Base-by-base conservation (phyloP, 2,797 vertebrate genomes). In the Mormyrops attenuatus region DNA sequence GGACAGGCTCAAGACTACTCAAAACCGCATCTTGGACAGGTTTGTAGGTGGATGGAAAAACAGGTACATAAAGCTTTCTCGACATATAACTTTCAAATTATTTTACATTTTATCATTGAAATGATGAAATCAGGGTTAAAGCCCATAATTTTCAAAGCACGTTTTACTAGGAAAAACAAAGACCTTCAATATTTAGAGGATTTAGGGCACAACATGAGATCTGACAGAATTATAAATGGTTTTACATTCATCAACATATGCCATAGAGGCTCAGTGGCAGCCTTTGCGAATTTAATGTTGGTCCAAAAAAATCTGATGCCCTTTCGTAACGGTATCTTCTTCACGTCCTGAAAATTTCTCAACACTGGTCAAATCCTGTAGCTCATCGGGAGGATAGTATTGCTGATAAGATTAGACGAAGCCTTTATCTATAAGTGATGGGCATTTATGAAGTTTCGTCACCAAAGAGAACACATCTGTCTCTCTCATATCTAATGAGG, bases 401-500 rank as follows among this genome's bases (percentile, higher is more conserved):
- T 53, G 13, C 9, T 15, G 47, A 4, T 17, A 55, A 34, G 26
- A 86, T 30, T 22, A 52, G 11, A 17, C 47, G 3, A 53, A 52
- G 15, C 49, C 50, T 86, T 55, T 53, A 86, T 53, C 50, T 30
- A 53, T 52, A 86, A 52, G 73, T 80, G 41, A 80, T n/a, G 15
- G 41, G 5, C 73, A 80, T 80, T 80, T 80, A 22, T 57, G 38
- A 34, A 22, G 38, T 57, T 15, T 11, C 50, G 30, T 26, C 73
- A 50, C 73, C 63, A 80, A n/a, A 82, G 41, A 53, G 50, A 53
- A 57, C 53, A 57, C 30, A 57, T 13, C 34, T n/a, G 88, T 60
- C 30, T 57, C 77, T 26, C 77, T 20, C 73, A 34, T 47, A 7
- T 80, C 50, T 89, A 84, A 89, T 47, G 53, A 89, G 88, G 73